Evolutionary conservation across 2,797 vertebrate species (phyloP).

Genomic region (Aulostomus chinensis): DNA sequence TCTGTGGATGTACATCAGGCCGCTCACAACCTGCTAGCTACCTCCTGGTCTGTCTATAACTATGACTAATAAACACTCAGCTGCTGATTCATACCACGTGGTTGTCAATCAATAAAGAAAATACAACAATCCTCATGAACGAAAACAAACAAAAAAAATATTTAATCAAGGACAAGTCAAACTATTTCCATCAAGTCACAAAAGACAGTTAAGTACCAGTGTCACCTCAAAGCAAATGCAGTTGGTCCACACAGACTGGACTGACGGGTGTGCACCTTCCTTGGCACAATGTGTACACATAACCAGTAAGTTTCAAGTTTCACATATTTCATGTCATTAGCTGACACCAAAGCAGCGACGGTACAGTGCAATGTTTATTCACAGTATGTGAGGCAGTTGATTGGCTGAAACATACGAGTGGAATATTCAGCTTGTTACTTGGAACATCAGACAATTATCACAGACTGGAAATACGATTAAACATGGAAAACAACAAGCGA

Average conservation of each 20-base stretch:
- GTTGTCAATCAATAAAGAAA: too few relatives aligned
- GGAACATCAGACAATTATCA: neutral
- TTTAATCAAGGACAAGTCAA: constrained; percentile 45
- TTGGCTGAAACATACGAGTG: constrained; percentile 25
- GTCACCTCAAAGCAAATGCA: constrained; percentile 34
- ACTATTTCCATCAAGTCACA: constrained; percentile 35
- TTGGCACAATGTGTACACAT: constrained; percentile 42
- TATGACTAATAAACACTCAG: too few relatives aligned
- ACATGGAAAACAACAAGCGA: neutral
- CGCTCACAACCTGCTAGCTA: too few relatives aligned
- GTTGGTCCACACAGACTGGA: constrained; percentile 51
- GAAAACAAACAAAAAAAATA: constrained; percentile 16
- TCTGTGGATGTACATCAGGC: too few relatives aligned
- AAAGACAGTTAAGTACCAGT: constrained; percentile 38
- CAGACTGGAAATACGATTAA: constrained; percentile 9
- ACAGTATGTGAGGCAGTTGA: constrained; percentile 71
- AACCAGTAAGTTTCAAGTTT: constrained; percentile 48
- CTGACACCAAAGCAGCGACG: constrained; percentile 53
- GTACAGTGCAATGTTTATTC: constrained; percentile 72
- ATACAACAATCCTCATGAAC: constrained; percentile 11
- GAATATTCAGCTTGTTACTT: constrained; percentile 33
- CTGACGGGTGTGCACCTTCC: constrained; percentile 21
- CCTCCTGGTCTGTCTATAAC: too few relatives aligned
- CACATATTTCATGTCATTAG: constrained; percentile 17
- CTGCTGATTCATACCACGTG: too few relatives aligned